Base-by-base conservation (phyloP, 2,113 vertebrate species). In the Spheniscus mendiculus region DNA sequence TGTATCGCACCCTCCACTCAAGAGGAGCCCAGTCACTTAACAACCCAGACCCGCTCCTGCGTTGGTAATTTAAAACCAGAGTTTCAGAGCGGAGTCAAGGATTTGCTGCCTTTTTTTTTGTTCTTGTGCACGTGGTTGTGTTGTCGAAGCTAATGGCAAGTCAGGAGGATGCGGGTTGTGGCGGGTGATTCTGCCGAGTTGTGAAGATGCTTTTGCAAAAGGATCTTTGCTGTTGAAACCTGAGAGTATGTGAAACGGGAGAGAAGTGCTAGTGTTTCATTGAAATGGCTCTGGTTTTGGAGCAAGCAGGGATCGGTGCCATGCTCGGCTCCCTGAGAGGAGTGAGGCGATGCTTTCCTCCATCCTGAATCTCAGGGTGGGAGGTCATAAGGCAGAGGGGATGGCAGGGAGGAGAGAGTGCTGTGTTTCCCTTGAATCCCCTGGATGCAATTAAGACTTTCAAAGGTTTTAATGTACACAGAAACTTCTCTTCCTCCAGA, bases 61-160 rank as follows among this genome's bases (percentile, higher is more conserved):
- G 0, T 1, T 25, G 45, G 95, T 80, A 77, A 94, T 91, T 93
- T 85, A 95, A 97, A 95, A 69, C 94, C 84, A 13, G 89, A 85
- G 83, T 93, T 95, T 81, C 76, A 56, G 83, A 83, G 82, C 44
- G 18, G 83, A 92, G 83, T 76, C 73, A 47, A 94, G 91, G 95
- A 88, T 96, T 93, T 80, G 81, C 62, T 77, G 62, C 70, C 25
- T 65, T 77, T 3, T 34, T 21, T 32, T 32, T 53, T 44, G 58
- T 87, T 91, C 47, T 70, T 32, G 44, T 1, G 9, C 19, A 0
- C 38, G 49, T 15, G 59, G 30, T 36, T 18, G 85, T 38, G 83
- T 87, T 65, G 86, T n/a, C 76, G 89, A 65, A 89, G 89, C 76
- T 59, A 4, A 65, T 8, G 53, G 56, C 42, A 15, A 15, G 74